A percentile compares a stretch with the other conserved stretches of the same genome.
Conservation (phyloP, 2,888 invertebrate species). For the Parnassius mnemosyne region DNA sequence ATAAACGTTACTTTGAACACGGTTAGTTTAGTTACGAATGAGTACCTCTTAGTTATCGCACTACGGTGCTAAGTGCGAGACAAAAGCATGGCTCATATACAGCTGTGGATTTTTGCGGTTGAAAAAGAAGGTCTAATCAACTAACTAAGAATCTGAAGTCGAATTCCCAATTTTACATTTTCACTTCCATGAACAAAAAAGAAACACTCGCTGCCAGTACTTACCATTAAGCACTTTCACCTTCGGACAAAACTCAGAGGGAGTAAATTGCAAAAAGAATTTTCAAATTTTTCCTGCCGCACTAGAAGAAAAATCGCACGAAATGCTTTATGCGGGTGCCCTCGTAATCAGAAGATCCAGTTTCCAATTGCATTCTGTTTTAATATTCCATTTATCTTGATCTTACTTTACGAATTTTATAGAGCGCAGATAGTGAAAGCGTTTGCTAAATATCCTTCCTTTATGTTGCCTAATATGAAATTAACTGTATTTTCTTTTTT, state of each 20-base stretch:
- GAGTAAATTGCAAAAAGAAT: constrained; percentile 15
- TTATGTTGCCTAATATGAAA: too few species aligned
- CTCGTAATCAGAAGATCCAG: constrained; percentile 8
- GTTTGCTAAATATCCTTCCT: too few species aligned
- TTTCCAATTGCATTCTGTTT: constrained; percentile 3
- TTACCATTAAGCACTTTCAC: constrained; percentile 1
- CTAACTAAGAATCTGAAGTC: too few species aligned
- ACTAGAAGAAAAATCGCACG: not conserved
- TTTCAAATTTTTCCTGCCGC: not conserved
- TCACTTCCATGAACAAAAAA: not conserved
- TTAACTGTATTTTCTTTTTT: too few species aligned
- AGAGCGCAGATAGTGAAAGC: not conserved
- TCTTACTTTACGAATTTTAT: not conserved
- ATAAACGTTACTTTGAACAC: too few species aligned
- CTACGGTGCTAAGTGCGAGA: too few species aligned
- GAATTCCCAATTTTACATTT: too few species aligned
- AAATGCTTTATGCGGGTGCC: constrained; percentile 4
- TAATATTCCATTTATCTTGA: constrained; percentile 2
- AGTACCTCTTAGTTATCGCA: too few species aligned
- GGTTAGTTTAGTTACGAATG: too few species aligned
- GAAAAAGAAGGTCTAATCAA: too few species aligned
- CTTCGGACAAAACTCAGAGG: constrained; percentile 4
- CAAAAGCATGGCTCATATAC: too few species aligned
- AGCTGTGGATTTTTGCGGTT: too few species aligned
- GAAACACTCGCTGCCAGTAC: not conserved